phyloP scores from a whole-genome alignment of 2,113 vertebrate genomes.

The Cavia porcellus region DNA sequence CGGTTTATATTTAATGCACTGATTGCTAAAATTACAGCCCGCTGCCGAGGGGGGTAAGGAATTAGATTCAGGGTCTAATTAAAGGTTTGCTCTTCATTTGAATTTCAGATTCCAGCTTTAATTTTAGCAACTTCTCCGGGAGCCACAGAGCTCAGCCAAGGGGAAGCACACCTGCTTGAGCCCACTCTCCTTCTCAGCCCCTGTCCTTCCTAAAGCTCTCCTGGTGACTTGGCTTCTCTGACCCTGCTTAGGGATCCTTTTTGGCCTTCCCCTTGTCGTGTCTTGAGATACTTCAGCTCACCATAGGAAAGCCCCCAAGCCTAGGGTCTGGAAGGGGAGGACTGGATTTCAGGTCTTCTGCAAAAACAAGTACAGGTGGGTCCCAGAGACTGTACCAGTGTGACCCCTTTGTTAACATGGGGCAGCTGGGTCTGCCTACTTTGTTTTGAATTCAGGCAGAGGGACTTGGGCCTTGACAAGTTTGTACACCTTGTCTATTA shows the following conservation, averaged over 20 bases:
- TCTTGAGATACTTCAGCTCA: not conserved
- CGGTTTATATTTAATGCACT: constrained; percentile 87
- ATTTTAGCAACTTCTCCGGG: constrained; percentile 89
- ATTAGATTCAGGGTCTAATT: constrained; percentile 91
- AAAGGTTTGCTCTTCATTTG: constrained; percentile 91
- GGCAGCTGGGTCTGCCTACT: not conserved
- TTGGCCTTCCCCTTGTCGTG: not conserved
- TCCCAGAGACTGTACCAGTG: not conserved
- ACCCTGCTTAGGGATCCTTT: not conserved
- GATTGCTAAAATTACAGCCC: constrained; percentile 91
- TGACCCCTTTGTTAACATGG: not conserved
- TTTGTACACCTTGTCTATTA: not conserved
- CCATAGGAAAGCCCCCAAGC: not conserved
- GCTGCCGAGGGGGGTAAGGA: constrained; percentile 86
- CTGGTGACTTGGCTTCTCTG: not conserved
- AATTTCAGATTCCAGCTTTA: constrained; percentile 91
- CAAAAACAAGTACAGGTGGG: not conserved
- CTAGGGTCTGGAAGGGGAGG: not conserved
- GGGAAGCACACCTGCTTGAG: constrained; percentile 77
- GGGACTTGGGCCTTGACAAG: not conserved
- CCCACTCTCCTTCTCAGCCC: constrained; percentile 23
- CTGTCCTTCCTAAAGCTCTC: not conserved
- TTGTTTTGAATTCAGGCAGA: not conserved
- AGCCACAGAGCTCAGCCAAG: constrained; percentile 83
- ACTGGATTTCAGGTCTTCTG: not conserved